Base-by-base conservation (phyloP, 1,140 invertebrate genomes). In the Ostrea edulis region DNA sequence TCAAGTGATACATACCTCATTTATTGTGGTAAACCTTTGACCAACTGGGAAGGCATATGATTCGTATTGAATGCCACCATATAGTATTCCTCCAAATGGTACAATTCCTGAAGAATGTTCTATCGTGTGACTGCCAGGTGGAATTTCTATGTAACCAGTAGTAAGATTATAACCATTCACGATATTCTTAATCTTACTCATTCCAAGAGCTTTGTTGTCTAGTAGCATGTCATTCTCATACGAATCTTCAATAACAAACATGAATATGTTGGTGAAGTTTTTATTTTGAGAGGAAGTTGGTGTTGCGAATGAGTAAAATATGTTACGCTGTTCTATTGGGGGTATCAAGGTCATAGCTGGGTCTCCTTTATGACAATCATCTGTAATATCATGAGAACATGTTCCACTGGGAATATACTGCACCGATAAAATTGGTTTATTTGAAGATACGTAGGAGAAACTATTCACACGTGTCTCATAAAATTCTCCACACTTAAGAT, bases 41-140 rank as follows among this genome's bases (percentile, higher is more conserved):
- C 89, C 89, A 52, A 85, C 71, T 0, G 89, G 87, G 83, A 88
- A 89, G 0, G 84, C 87, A 44, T 88, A 90, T 3, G 89, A 83
- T 44, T 90, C 89, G 9, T 54, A 71, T 9, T 84, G 7, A 3
- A 54, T 85, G 14, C 84, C 52, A 55, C 89, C 89, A 53, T 88
- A 90, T 55, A 90, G 55, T n/a, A 84, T 82, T 0, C 68, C 89
- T 0, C 77, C 54, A 62, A 90, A 88, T 2, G 82, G 83, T n/a
- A 86, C 68, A 9, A 54, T 86, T 8, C 77, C 14, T 0, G 58
- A 85, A 25, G 83, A 82, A 84, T 90, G 89, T 25, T 54, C 17
- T 12, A 90, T 22, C 0, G 54, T 88, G 54, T 90, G 87, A 22
- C 62, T 83, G 25, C 88, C 86, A 11, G 58, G 53, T 20, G 62